Percentiles rank a stretch among this genome's conserved stretches.
Conservation (phyloP, 2,797 vertebrate species). For the Sus cebifrons region DNA sequence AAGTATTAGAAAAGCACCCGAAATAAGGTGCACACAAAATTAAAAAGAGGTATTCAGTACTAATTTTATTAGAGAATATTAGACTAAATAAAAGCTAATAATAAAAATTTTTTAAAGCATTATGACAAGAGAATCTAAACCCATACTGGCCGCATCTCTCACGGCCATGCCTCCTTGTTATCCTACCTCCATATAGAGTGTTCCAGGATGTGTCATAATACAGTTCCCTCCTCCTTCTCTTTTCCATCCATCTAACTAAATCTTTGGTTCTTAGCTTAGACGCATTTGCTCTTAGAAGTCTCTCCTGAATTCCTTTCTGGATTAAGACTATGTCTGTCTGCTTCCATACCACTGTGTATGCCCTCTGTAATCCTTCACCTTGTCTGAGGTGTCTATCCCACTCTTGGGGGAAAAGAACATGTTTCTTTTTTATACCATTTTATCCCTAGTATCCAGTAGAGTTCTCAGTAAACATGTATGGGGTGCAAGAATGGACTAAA, state of each 20-base stretch:
- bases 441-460: not conserved
- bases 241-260: not conserved
- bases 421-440: not conserved
- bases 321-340: not conserved
- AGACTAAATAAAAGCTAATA: not conserved
- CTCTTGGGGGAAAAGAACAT: not conserved
- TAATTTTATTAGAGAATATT: constrained; percentile 18
- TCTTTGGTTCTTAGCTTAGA: not conserved
- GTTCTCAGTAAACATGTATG: not conserved
- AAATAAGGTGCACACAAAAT: not conserved
- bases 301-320: not conserved
- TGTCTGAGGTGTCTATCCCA: not conserved
- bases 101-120: not conserved
- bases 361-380: no score
- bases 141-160: not conserved
- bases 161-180: accelerated
- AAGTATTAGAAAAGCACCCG: not conserved
- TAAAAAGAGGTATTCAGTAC: not conserved
- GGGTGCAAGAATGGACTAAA: not conserved
- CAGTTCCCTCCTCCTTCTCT: not conserved
- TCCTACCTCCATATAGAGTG: accelerated
- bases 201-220: not conserved
- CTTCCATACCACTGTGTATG: not conserved
- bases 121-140: not conserved
- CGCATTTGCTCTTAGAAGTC: not conserved